Evolutionary conservation across 2,888 invertebrate genomes (phyloP), one percentile per base, ranked within the genome.

Genomic region (Drosophila histrio): DNA sequence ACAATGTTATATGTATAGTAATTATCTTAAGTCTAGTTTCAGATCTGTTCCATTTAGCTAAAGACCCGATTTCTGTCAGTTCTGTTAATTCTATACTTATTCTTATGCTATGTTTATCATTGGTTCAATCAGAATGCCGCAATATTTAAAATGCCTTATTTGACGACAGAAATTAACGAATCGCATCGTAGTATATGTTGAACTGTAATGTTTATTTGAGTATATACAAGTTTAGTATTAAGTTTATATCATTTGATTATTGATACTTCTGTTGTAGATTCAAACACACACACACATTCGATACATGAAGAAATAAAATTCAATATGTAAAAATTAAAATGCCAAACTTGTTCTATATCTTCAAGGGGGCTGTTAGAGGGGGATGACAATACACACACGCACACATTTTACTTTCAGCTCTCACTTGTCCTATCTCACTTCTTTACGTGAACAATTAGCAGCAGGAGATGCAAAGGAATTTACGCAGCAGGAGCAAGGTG

Each of bases 191-290:
- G 63, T 28, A 53, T 63, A 60, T 72, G 62, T 67, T 72, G 53
- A 59, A 53, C 24, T 70, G 38, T 61, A 61, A 58, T 41, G 53
- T 49, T 75, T 63, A 47, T 62, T 56, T 28, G 47, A 47, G 46
- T 13, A 26, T 41, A 54, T 21, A 28, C 32, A 36, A 52, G 44
- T 57, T 44, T 84, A 87, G 71, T 53, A 30, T 82, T 83, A 83
- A 83, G 86, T 85, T 72, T 50, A 52, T 52, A 52, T 87, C 24
- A 70, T 81, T 80, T 74, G 41, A 61, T 70, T 61, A 82, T 75
- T 79, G 76, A 71, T 74, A 70, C 78, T 86, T 84, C 54, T 72
- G 78, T 87, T 81, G 72, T 86, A 77, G 60, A 38, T 70, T 64
- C 66, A 58, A 47, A 62, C 34, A 63, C 44, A 54, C 19, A 49